Evolutionary conservation across 2,113 vertebrate genomes (phyloP).

Genomic region (Lonchura striata): DNA sequence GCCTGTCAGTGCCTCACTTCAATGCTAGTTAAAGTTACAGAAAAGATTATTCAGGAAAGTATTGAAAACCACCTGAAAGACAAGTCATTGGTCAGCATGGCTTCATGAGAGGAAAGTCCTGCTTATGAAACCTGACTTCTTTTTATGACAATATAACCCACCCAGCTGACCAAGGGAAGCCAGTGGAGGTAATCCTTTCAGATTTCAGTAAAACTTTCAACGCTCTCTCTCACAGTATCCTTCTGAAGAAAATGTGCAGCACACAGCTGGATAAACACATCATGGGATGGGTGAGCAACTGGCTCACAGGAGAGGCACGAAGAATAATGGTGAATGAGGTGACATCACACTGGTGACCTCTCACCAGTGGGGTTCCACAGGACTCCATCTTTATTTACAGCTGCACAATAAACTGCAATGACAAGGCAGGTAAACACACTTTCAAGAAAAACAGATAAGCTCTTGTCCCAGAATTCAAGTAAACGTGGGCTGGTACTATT

Average conservation of each 20-base stretch:
- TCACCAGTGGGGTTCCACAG: background rate
- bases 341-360: background rate
- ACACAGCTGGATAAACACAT: background rate
- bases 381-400: background rate
- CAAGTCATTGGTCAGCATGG: background rate
- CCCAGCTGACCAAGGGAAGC: background rate
- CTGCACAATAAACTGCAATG: background rate
- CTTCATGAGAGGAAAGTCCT: background rate
- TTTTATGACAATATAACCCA: background rate
- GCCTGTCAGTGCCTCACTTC: background rate
- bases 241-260: background rate
- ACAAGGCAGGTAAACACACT: background rate
- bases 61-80: background rate
- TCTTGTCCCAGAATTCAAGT: background rate
- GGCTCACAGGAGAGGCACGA: fast-evolving
- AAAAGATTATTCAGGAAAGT: background rate
- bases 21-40: background rate
- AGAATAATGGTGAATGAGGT: background rate
- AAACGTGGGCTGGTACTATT: background rate
- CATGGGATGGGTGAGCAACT: background rate
- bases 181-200: background rate
- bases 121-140: background rate
- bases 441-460: background rate
- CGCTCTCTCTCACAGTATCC: background rate
- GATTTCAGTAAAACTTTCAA: background rate